Base-by-base conservation (phyloP, 2,797 vertebrate species). In the Sciurus vulgaris region DNA sequence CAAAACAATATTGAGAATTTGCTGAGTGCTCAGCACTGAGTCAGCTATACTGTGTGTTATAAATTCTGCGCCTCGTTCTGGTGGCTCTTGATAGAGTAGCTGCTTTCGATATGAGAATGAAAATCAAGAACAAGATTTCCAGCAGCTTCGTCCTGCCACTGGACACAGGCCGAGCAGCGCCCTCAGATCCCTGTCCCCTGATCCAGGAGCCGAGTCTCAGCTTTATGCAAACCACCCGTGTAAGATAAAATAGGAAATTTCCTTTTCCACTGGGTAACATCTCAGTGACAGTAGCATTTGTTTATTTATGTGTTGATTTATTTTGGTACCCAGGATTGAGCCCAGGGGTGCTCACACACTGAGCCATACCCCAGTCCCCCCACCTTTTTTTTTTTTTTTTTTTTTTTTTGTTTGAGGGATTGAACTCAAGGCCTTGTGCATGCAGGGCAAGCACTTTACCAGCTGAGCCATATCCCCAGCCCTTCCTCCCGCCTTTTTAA, bases 121-220 rank as follows among this genome's bases (percentile, higher is more conserved):
- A 47, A 63, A 30, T 51, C 26, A 38, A 72, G 51, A 74, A 76
- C 9, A 79, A 63, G 65, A 26, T 17, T 10, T 28, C n/a, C 24
- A 8, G 35, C 47, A 30, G 4, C 63, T n/a, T 6, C 15, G 0
- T 26, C 18, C 56, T 54, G 44, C n/a, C 47, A 17, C 74, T 59
- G 17, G 26, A 15, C 10, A 0, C 35, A 56, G 47, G 7, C 38
- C 51, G 56, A 20, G 35, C 35, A 6, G n/a, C 17, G 63, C 7
- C 24, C 61, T 49, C 0, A 3, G 18, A 0, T 28, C 4, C 13
- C 15, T 5, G 24, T 7, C 59, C 4, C 20, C 14, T 49, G 0
- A 11, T 35, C 56, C 8, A 73, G 69, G 47, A 28, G 30, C 33
- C 4, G 26, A 13, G 35, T 54, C 44, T 18, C 33, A 65, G 59